These are phyloP conservation scores for Oligia fasciuncula DNA, from an alignment of 2,888 invertebrate genomes.

Conservation along the genomic window DNA sequence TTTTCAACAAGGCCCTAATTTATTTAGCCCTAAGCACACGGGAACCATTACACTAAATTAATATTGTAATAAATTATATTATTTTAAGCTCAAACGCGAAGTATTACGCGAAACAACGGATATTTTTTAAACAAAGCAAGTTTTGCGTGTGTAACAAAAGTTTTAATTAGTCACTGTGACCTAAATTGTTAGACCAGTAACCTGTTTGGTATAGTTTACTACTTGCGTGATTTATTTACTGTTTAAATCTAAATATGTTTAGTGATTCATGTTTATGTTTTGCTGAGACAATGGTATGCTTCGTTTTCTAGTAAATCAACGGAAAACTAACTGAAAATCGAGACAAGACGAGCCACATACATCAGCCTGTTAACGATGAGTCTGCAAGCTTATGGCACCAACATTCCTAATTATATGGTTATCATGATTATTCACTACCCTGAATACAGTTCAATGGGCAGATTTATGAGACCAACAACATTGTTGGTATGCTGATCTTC, in stretches of 20 bases:
- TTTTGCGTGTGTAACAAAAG: conserved; percentile 78
- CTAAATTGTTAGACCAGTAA: conserved; percentile 73
- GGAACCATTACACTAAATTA: conserved; percentile 39
- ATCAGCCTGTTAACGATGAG: background rate
- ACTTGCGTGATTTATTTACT: conserved; percentile 70
- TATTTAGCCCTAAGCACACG: conserved; percentile 12
- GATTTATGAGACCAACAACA: background rate
- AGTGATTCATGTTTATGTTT: conserved; percentile 28
- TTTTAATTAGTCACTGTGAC: conserved; percentile 80
- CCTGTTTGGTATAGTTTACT: conserved; percentile 60
- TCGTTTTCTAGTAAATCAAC: background rate
- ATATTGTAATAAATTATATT: conserved; percentile 53
- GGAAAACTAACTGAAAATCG: background rate
- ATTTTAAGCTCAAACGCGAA: conserved; percentile 61
- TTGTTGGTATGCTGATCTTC: background rate
- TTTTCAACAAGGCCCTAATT: conserved; percentile 29
- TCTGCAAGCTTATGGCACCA: background rate
- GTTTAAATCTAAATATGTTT: conserved; percentile 48
- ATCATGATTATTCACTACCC: background rate
- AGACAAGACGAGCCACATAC: background rate
- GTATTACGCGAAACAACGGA: conserved; percentile 57
- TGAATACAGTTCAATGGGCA: background rate
- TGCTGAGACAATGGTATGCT: background rate
- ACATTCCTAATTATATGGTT: too few relatives aligned
- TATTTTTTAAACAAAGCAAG: conserved; percentile 69